Evolutionary conservation across 2,113 vertebrate genomes (phyloP).

Genomic region (Callipepla californica): DNA sequence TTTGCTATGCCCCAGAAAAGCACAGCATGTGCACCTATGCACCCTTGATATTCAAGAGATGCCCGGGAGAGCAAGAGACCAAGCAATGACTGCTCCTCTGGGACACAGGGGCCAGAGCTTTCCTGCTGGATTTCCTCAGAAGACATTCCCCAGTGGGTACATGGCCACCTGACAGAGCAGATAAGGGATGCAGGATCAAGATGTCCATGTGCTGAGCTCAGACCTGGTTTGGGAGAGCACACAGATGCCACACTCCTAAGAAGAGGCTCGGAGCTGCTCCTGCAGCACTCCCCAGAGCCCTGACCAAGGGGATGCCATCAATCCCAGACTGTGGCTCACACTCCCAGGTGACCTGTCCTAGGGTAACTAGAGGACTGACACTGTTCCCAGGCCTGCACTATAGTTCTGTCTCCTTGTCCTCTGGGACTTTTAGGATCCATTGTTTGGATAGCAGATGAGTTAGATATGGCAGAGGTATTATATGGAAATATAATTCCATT

Average conservation of each 20-base stretch:
- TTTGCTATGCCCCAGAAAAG: background rate
- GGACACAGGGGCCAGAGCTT: background rate
- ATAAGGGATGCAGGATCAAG: background rate
- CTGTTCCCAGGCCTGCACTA: background rate
- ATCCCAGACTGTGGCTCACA: background rate
- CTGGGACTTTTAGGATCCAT: background rate
- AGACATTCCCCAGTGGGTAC: background rate
- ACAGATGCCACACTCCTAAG: background rate
- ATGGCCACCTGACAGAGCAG: background rate
- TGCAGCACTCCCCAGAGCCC: background rate
- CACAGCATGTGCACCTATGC: background rate
- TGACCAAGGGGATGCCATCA: background rate
- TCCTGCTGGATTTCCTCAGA: fast-evolving
- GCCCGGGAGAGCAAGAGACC: background rate
- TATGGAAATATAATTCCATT: background rate
- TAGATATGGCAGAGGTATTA: background rate
- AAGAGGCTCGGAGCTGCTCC: background rate
- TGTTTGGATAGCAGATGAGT: background rate
- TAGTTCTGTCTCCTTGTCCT: background rate
- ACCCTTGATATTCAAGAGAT: background rate
- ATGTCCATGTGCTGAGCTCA: background rate
- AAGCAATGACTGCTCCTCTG: background rate
- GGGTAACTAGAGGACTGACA: background rate
- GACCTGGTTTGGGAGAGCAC: background rate
- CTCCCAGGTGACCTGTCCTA: no score